A percentile compares a stretch with the other conserved stretches of the same genome.
Conservation (phyloP, 1,140 invertebrate species). For the Apocrypta bakeri region DNA sequence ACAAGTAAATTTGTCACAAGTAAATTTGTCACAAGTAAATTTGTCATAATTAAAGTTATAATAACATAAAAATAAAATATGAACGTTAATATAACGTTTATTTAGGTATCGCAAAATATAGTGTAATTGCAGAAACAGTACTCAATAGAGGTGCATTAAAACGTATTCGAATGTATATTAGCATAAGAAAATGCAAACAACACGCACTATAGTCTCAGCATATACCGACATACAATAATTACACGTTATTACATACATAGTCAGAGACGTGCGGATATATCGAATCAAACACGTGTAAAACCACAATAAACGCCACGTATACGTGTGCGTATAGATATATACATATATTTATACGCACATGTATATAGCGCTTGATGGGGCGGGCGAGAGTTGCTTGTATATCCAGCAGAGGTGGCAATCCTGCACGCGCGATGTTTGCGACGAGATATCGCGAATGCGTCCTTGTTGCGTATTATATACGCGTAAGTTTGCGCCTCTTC, state of each 20-base stretch:
- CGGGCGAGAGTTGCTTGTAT: background rate
- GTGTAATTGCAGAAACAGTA: no score
- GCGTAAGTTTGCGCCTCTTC: background rate
- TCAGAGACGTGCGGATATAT: background rate
- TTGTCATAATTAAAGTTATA: no score
- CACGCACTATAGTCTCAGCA: background rate
- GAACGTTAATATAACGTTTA: no score
- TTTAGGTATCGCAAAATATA: no score
- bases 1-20: no score
- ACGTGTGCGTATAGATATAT: no score
- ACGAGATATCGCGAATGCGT: background rate
- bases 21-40: no score
- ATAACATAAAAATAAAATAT: no score
- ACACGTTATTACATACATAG: slow-evolving; percentile 6
- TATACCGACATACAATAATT: background rate
- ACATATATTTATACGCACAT: no score
- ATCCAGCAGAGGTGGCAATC: background rate
- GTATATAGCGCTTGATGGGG: no score
- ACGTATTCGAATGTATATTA: no score
- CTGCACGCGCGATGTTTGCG: slow-evolving; percentile 25
- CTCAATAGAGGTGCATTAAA: no score
- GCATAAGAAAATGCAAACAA: background rate
- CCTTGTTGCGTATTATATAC: background rate
- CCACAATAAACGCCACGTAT: background rate
- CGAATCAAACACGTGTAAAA: background rate